Evolutionary conservation across 2,113 vertebrate genomes (phyloP), one percentile per base, ranked within the genome.

Genomic region (Pungitius pungitius): DNA sequence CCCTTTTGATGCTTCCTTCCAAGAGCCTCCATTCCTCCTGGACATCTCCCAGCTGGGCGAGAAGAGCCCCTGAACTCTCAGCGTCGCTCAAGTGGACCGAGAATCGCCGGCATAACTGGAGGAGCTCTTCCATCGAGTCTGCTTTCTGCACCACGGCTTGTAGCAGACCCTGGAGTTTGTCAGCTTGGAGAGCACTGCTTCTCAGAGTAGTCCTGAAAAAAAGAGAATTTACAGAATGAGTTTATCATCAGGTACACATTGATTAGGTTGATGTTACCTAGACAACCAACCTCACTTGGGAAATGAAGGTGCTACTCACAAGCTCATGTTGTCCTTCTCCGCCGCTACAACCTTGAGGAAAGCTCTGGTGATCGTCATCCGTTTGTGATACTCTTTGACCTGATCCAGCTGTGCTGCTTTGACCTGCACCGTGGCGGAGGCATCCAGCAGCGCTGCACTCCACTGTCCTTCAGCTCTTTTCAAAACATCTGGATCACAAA

Each of bases 21-120:
- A 94, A 75, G 27, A 93, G 93, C 57, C 92, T 93, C 95, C 96
- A 97, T 64, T 93, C 87, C 26, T 89, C 90, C 69, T 95, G 94
- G 57, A 96, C 90, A 8, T 94, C 92, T 75, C 85, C 92, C 43
- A 97, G 88, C 18, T 95, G 95, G 74, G 91, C 94, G 17, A 94
- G 86, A 0, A 95, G 92, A 1, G 90, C 85, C 27, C 95, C 86
- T 24, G 93, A 94, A 71, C 93, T 94, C 68, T 97, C 96, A 66
- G 92, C 90, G 15, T 90, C 84, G 0, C 87, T 92, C 87, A 96
- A 78, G 45, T 86, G 90, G 26, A 61, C 57, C 3, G 94, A 94
- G 30, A 98, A 66, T 56, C 80, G 89, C 78, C 91, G 81, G 76
- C 95, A 94, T 45, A 93, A 75, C 0, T 30, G 68, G 40, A 93